A percentile compares a stretch with the other conserved stretches of the same genome.
Conservation (phyloP, 2,797 vertebrate genomes). For the Zenarchopterus dispar region DNA sequence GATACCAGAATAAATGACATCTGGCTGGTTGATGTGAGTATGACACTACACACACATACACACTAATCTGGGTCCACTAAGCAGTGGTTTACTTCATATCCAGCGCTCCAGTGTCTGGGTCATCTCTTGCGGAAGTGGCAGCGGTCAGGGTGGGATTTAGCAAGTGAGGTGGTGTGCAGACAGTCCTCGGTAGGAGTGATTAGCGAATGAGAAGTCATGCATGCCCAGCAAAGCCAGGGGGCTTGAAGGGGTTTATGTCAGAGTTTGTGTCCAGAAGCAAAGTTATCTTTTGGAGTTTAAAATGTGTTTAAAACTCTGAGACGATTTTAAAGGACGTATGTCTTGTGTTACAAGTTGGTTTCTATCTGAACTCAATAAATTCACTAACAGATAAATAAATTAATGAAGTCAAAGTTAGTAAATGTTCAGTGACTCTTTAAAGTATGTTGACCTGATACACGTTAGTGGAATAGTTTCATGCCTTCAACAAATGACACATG, state of each 20-base stretch:
- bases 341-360: too few species aligned
- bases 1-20: conserved; percentile 80
- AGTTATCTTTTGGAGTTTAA: conserved; percentile 26
- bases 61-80: conserved; percentile 49
- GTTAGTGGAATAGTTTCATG: too few species aligned
- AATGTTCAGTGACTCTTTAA: too few species aligned
- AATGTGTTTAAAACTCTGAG: too few species aligned
- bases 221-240: conserved; percentile 58
- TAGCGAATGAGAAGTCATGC: conserved; percentile 77
- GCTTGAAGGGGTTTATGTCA: conserved; percentile 55
- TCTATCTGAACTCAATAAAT: too few species aligned
- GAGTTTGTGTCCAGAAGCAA: conserved; percentile 46
- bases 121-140: conserved; percentile 65
- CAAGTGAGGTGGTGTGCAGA: conserved; percentile 13
- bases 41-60: conserved; percentile 20
- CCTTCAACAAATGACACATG: too few species aligned
- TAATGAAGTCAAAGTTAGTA: too few species aligned
- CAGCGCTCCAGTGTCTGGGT: conserved; percentile 43
- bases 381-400: too few species aligned
- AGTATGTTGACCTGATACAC: too few species aligned
- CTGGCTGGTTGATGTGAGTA: conserved; percentile 87
- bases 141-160: conserved; percentile 28
- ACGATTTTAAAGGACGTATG: too few species aligned
- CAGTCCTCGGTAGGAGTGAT: conserved; percentile 60
- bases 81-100: conserved; percentile 37